Evolutionary conservation across 2,888 invertebrate species (phyloP), one percentile per base, ranked within the genome.

Genomic region (Chloroclysta siterata): DNA sequence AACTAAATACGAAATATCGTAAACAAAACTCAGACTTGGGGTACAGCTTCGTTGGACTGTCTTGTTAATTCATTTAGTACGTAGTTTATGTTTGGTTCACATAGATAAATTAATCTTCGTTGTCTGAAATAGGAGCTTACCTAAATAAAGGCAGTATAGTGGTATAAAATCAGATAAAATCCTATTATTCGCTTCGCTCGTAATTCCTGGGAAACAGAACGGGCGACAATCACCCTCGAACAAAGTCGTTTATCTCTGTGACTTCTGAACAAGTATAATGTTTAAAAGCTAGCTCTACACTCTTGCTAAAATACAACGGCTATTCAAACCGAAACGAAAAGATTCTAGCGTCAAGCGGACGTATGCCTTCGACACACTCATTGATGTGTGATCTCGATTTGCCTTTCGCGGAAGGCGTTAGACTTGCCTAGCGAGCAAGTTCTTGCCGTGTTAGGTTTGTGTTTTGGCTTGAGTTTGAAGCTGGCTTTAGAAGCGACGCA

Each of bases 181-280:
- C 28, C 6, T 41, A 36, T 41, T 56, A 48, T 56, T 48, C 3
- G 22, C 59, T 33, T 39, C 28, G 53, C 56, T 56, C 28, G 56
- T 63, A 63, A 57, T 59, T 63, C 39, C 44, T 53, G 58, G 46
- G 58, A 39, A 62, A 65, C 67, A 47, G 70, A 74, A 72, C 68
- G 72, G 67, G 75, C 70, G 73, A 79, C 76, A 75, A 82, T 80
- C 81, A 82, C 77, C 78, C 78, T 76, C 65, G 76, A 80, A 82
- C 79, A 81, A 81, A 82, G 79, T 79, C 77, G 79, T 82, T 82
- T 85, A 82, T 81, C 81, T 80, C 70, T 66, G 71, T 79, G 78
- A 78, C 77, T 79, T 84, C 85, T 80, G 84, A 87, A 84, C 80
- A 79, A 80, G 78, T 81, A 83, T 82, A 84, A 82, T 79, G 82